Conservation (phyloP, 2,797 vertebrate species). For the Podarcis lilfordi region DNA sequence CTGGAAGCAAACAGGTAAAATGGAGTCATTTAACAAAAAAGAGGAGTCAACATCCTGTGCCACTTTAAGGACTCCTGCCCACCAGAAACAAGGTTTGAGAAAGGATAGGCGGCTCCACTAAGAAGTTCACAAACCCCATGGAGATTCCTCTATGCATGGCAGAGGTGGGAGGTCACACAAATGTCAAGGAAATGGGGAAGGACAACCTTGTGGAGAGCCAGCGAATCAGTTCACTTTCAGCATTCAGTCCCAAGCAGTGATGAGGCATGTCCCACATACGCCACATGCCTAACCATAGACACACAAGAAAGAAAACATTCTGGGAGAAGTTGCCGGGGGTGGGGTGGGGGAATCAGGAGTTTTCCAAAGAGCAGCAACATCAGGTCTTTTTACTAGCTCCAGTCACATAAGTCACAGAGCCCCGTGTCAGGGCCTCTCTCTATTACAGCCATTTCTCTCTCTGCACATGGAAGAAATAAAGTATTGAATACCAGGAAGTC, state of each 20-base stretch:
- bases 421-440: constrained; percentile 18
- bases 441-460: not conserved
- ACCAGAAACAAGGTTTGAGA: not conserved
- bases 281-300: not conserved
- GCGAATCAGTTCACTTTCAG: constrained; percentile 2
- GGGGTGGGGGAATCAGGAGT: not conserved
- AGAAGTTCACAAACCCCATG: constrained; percentile 48
- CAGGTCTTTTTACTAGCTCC: constrained; percentile 31
- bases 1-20: constrained; percentile 50
- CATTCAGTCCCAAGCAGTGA: not conserved
- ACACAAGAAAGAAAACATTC: not conserved
- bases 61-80: constrained; percentile 1
- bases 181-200: not conserved
- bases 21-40: constrained; percentile 7
- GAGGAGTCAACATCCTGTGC: constrained; percentile 28
- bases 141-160: not conserved
- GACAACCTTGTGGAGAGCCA: not conserved
- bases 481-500: not conserved
- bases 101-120: constrained; percentile 48
- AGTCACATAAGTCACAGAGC: not conserved
- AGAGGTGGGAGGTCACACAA: constrained; percentile 7
- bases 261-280: fast-evolving
- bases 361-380: constrained; percentile 5
- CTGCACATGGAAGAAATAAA: not conserved
- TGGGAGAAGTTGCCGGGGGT: not conserved